Percentiles rank a stretch among this genome's conserved stretches.
Conservation (phyloP, 2,888 invertebrate genomes). For the Penaeus monodon region DNA sequence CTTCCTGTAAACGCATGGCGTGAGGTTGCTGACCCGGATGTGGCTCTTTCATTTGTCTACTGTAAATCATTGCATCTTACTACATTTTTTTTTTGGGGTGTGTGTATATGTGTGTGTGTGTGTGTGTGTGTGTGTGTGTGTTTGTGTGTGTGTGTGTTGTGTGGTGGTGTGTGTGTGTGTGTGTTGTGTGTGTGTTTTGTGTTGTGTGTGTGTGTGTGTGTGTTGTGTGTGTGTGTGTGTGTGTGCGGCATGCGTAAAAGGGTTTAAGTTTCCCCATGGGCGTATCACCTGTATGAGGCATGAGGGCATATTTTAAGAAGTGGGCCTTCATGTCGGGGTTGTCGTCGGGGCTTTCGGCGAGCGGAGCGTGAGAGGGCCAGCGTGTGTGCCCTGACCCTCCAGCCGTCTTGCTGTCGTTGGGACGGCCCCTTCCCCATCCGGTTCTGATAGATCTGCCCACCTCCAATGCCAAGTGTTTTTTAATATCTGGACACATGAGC, state of each 20-base stretch:
- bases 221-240: no score
- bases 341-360: constrained; percentile 72
- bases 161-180: no score
- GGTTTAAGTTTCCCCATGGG: not conserved
- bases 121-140: no score
- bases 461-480: constrained; percentile 50
- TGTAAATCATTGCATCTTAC: no score
- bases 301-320: constrained; percentile 71
- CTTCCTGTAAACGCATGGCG: not conserved
- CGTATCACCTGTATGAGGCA: constrained; percentile 70
- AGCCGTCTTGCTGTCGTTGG: constrained; percentile 73
- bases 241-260: not conserved
- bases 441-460: constrained; percentile 73
- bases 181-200: no score
- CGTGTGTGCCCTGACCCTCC: constrained; percentile 70
- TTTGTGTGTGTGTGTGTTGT: no score
- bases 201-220: no score
- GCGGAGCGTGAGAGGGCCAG: constrained; percentile 71
- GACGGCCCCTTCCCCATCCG: constrained; percentile 71
- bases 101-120: no score
- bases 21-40: not conserved
- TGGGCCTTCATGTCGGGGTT: constrained; percentile 72
- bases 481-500: not conserved
- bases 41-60: not conserved
- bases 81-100: no score